Percentiles rank a stretch among this genome's conserved stretches.
phyloP scores from a whole-genome alignment of 2,797 vertebrate genomes.

The Mormyrops boulengeri region DNA sequence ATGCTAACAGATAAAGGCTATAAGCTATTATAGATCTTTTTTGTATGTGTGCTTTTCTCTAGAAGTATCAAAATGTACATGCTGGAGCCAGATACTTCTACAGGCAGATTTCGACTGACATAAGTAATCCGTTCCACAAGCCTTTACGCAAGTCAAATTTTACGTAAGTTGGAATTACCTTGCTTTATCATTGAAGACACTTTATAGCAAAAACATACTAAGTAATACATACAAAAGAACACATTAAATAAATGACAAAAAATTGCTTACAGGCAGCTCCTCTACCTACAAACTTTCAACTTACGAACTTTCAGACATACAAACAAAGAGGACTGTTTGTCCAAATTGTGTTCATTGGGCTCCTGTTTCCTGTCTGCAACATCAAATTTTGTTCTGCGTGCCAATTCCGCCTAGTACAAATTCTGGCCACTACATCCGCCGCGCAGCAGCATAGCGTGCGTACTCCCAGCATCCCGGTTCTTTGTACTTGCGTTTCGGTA shows the following conservation, averaged over 20 bases:
- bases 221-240: background rate
- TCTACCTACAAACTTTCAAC: too few relatives aligned
- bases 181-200: background rate
- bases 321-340: too few relatives aligned
- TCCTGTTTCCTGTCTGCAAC: too few relatives aligned
- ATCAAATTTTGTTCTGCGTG: too few relatives aligned
- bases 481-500: too few relatives aligned
- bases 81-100: background rate
- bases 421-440: too few relatives aligned
- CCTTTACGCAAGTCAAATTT: background rate
- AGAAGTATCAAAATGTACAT: background rate
- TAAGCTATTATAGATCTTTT: background rate
- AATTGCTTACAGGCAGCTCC: background rate
- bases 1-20: background rate
- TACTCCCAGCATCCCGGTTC: too few relatives aligned
- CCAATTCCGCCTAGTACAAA: too few relatives aligned
- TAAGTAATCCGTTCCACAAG: background rate
- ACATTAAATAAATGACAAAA: background rate
- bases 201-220: background rate
- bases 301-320: too few relatives aligned
- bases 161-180: background rate
- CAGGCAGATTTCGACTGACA: background rate
- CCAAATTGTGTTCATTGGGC: too few relatives aligned
- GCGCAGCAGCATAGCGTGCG: too few relatives aligned
- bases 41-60: background rate